Evolutionary conservation across 2,888 invertebrate species (phyloP).

Genomic region (Blomia tropicalis): DNA sequence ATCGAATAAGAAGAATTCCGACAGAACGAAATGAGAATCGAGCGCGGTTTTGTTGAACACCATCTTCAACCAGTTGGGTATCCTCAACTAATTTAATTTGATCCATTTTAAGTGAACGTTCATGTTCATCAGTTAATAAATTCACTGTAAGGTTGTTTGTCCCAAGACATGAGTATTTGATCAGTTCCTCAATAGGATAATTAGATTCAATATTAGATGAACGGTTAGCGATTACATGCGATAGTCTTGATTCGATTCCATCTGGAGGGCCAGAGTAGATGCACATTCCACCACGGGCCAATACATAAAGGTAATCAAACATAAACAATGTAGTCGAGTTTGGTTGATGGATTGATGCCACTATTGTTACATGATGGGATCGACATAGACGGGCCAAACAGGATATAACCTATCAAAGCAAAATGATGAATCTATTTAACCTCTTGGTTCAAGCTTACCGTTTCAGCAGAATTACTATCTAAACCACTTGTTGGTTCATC

Average conservation of each 20-base stretch:
- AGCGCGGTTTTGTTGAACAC: slow-evolving; percentile 2
- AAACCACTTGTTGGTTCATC: slow-evolving; percentile 16
- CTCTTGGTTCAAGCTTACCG: not conserved
- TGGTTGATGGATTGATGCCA: slow-evolving; percentile 25
- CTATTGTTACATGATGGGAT: slow-evolving; percentile 13
- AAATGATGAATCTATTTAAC: not conserved
- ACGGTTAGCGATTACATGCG: not conserved
- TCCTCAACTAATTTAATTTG: not conserved
- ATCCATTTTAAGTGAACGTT: not conserved
- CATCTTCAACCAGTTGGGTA: not conserved
- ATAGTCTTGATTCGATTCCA: not conserved
- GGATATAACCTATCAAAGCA: not conserved
- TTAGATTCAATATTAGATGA: not conserved
- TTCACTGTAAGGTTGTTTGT: not conserved
- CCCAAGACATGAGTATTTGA: slow-evolving; percentile 18
- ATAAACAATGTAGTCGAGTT: slow-evolving; percentile 14
- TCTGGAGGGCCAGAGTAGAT: slow-evolving; percentile 23
- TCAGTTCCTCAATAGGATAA: slow-evolving; percentile 15
- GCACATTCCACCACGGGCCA: slow-evolving; percentile 24
- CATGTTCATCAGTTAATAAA: not conserved
- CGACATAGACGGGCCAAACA: not conserved
- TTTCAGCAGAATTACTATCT: slow-evolving; percentile 16
- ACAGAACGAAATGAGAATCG: slow-evolving; percentile 10
- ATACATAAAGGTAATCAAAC: slow-evolving; percentile 25
- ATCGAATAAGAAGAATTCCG: slow-evolving; percentile 11